phyloP scores from a whole-genome alignment of 1,140 invertebrate genomes.

The Eriosoma lanigerum region DNA sequence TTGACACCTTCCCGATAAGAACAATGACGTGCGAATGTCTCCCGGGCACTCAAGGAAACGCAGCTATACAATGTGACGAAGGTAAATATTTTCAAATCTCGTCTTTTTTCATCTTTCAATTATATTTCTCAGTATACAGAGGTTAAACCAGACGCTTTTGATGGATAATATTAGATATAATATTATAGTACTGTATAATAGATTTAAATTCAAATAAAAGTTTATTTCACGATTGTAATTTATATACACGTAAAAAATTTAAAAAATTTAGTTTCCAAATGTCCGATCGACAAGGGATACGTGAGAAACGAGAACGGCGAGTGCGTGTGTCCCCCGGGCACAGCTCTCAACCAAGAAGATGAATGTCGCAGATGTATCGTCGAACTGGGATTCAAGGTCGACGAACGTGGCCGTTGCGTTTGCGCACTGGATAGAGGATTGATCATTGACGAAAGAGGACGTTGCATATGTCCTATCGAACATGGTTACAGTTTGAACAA shows the following conservation, averaged over 20 bases:
- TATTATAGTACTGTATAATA: too few relatives aligned
- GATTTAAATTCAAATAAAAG: too few relatives aligned
- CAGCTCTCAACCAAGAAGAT: conserved; percentile 70
- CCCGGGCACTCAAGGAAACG: conserved; percentile 81
- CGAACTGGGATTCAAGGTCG: conserved; percentile 72
- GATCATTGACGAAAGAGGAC: conserved; percentile 72
- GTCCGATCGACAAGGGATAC: conserved; percentile 72
- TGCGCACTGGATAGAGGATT: conserved; percentile 76
- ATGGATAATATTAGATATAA: too few relatives aligned
- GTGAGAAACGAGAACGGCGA: conserved; percentile 69
- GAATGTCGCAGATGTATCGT: conserved; percentile 73
- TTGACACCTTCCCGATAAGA: conserved; percentile 78
- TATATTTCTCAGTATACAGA: too few relatives aligned
- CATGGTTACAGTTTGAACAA: conserved; percentile 70
- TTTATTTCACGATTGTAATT: too few relatives aligned
- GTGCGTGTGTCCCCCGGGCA: conserved; percentile 74
- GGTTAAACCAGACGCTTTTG: too few relatives aligned
- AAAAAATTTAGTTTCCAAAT: conserved; percentile 66
- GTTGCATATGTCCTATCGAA: conserved; percentile 74
- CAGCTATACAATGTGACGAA: conserved; percentile 73
- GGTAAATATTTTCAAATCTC: conserved; percentile 59
- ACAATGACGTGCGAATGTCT: conserved; percentile 87
- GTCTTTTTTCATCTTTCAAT: too few relatives aligned
- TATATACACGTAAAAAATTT: too few relatives aligned
- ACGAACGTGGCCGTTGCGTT: conserved; percentile 75